Evolutionary conservation across 2,113 vertebrate genomes (phyloP).

Genomic region (Cygnus buccinator): DNA sequence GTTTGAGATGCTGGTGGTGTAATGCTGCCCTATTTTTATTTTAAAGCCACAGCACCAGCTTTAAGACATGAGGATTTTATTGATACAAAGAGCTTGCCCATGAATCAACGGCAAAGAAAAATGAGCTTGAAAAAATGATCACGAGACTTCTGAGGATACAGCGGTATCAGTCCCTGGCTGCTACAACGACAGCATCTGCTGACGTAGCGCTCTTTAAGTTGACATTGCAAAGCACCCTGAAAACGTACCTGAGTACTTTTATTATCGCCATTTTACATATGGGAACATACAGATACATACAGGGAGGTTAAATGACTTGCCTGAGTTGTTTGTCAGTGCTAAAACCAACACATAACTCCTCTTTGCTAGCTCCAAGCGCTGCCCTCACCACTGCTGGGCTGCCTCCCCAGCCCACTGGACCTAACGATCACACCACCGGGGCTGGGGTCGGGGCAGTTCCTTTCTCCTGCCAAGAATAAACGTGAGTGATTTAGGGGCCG

Average conservation of each 20-base stretch:
- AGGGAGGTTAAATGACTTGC: neutral
- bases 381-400: neutral
- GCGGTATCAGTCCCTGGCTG: neutral
- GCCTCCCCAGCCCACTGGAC: neutral
- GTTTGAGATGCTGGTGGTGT: constrained; percentile 70
- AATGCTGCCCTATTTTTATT: constrained; percentile 70
- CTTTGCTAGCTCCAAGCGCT: neutral
- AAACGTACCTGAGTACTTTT: neutral
- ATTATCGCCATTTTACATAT: neutral
- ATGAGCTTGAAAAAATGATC: neutral
- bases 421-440: constrained; percentile 15
- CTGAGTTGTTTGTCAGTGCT: neutral
- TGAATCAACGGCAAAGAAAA: neutral
- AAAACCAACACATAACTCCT: neutral
- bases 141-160: neutral
- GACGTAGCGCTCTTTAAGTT: neutral
- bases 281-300: neutral
- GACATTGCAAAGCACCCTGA: neutral
- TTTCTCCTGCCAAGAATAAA: neutral
- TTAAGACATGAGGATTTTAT: neutral
- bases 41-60: constrained; percentile 39
- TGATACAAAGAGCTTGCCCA: neutral
- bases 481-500: constrained; percentile 16
- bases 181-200: neutral
- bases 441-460: neutral